These are phyloP conservation scores for Aegithalos caudatus DNA, from an alignment of 2,113 vertebrate species.

Conservation along the genomic window DNA sequence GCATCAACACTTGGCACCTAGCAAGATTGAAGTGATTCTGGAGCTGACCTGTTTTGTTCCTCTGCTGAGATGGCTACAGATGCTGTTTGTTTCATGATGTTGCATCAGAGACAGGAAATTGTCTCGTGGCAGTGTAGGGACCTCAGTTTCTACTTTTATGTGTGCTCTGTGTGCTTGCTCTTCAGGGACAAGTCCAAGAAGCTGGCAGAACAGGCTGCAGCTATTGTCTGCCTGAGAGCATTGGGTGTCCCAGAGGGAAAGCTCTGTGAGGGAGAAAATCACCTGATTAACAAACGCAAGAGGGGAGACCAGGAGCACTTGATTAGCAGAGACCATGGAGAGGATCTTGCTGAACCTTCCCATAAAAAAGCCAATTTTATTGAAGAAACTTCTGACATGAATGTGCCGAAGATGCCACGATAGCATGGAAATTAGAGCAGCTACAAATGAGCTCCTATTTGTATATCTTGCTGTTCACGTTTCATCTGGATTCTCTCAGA, in stretches of 20 bases:
- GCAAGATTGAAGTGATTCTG: not conserved
- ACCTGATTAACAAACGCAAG: slow-evolving; percentile 87
- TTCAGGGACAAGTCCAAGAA: slow-evolving; percentile 98
- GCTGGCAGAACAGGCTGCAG: slow-evolving; percentile 91
- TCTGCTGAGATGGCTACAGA: not conserved
- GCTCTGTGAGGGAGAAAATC: slow-evolving; percentile 73
- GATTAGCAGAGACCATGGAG: slow-evolving; percentile 36
- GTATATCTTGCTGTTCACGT: not conserved
- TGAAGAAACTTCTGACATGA: slow-evolving; percentile 18
- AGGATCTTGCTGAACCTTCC: slow-evolving; percentile 34
- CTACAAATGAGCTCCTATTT: not conserved
- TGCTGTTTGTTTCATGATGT: not conserved
- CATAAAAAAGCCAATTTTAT: slow-evolving; percentile 71
- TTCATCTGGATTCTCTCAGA: not conserved
- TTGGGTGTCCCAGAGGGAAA: slow-evolving; percentile 86
- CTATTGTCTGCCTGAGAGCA: slow-evolving; percentile 87
- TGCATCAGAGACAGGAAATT: not conserved
- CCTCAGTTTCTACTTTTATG: not conserved
- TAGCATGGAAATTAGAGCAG: not conserved
- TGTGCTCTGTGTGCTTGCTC: slow-evolving; percentile 33
- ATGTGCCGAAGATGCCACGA: slow-evolving; percentile 9
- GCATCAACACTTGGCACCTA: not conserved
- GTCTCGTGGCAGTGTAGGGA: not conserved
- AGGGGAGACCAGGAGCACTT: slow-evolving; percentile 67
- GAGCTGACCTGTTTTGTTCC: not conserved